A percentile compares a stretch with the other conserved stretches of the same genome.
These are phyloP conservation scores for Sepioteuthis lessoniana DNA, from an alignment of 2,888 invertebrate genomes.

Conservation along the genomic window DNA sequence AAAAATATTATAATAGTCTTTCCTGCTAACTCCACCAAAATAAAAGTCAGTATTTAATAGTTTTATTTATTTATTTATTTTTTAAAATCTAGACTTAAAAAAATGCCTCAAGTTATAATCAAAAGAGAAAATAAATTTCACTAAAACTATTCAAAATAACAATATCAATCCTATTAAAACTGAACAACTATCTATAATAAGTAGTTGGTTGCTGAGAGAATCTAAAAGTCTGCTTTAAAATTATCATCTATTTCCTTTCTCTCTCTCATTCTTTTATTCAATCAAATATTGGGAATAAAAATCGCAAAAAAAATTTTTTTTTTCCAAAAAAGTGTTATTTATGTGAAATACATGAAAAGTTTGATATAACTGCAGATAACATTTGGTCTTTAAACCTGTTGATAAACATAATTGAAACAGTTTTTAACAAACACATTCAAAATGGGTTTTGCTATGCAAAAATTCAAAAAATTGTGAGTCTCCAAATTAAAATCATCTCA, in stretches of 20 bases:
- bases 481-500: background rate
- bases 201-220: no score
- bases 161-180: background rate
- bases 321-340: no score
- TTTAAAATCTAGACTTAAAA: background rate
- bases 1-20: slow-evolving; percentile 33
- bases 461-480: background rate
- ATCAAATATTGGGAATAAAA: no score
- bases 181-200: no score
- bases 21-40: slow-evolving; percentile 20
- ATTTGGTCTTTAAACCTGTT: background rate
- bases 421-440: background rate
- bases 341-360: no score
- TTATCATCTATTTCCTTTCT: no score
- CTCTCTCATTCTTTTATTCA: background rate
- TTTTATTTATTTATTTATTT: background rate
- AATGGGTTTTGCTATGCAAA: background rate
- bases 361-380: background rate
- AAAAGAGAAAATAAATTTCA: background rate
- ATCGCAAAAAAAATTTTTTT: no score
- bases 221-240: no score
- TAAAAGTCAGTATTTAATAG: background rate
- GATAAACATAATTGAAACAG: background rate
- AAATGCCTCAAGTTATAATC: background rate
- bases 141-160: background rate